Base-by-base conservation (phyloP, 2,888 invertebrate species). In the Conistra vaccinii region DNA sequence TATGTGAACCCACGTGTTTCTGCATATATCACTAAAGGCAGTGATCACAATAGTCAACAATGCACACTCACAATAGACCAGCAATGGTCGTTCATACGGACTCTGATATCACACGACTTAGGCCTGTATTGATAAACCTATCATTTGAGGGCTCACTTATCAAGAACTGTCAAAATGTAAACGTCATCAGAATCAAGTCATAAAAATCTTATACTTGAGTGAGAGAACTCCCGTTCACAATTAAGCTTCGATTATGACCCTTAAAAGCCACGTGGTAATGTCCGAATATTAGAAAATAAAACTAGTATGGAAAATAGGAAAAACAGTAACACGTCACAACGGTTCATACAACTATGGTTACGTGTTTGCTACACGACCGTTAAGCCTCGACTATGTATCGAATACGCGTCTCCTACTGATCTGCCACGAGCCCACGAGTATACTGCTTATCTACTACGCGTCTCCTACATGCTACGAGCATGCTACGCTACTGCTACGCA, bases 101-200 rank as follows among this genome's bases (percentile, higher is more conserved):
- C 62, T 57, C 32, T 32, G 55, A 51, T 78, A 71, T 61, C 78
- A 69, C 20, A 75, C 57, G 45, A 53, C 51, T 74, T 80, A 53
- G 58, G 26, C 26, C 32, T 4, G 35, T 53, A 77, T 79, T 67
- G 66, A 78, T 78, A 81, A 75, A 63, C 35, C 61, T 66, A 69
- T 62, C 81, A 62, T 58, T 76, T 51, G 32, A 62, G 65, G 67
- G n/a, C 62, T 67, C 29, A 68, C 45, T 75, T 81, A 78, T 78
- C 81, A 68, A 76, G 29, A 58, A 68, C 55, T 63, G 53, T 48
- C 29, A 68, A 45, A 68, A 81, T 26, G 3, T 20, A 32, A 10
- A n/a, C 12, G 14, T 42, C 72, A 75, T 75, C 29, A 63, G 39
- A 57, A 75, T 63, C 23, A 20, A 74, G 26, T 48, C 53, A 23